Evolutionary conservation across 2,113 vertebrate genomes (phyloP).

Genomic region (Falcunculus frontatus): DNA sequence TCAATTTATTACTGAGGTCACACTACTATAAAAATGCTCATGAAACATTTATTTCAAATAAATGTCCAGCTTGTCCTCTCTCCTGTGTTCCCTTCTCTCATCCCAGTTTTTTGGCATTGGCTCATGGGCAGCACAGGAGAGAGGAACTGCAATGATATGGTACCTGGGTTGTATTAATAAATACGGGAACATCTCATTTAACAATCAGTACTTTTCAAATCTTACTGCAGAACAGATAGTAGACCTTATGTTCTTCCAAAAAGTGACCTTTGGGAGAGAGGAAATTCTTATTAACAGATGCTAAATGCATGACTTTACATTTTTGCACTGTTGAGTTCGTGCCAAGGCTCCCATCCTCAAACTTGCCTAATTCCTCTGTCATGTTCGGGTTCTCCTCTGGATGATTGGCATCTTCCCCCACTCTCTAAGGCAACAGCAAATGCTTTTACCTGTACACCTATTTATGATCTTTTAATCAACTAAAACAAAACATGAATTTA

Average conservation of each 20-base stretch:
- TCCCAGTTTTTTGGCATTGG: neutral
- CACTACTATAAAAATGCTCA: neutral
- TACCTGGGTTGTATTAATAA: neutral
- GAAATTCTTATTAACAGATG: neutral
- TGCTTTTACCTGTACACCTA: neutral
- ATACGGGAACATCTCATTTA: neutral
- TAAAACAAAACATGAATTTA: neutral
- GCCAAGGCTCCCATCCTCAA: neutral
- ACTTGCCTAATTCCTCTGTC: neutral
- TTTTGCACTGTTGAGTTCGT: neutral
- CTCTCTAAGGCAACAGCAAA: neutral
- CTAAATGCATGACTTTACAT: neutral
- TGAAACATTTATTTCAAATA: neutral
- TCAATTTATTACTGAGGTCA: neutral
- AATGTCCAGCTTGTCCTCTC: neutral
- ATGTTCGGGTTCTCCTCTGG: neutral
- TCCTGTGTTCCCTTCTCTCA: neutral
- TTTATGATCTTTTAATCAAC: neutral
- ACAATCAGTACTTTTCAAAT: neutral
- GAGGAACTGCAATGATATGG: neutral
- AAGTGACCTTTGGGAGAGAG: neutral
- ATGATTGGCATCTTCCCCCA: neutral
- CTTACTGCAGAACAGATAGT: neutral
- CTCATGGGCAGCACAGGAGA: neutral
- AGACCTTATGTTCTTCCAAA: neutral